Conservation (phyloP, 2,113 vertebrate genomes). For the Sphaerodactylus townsendi region DNA sequence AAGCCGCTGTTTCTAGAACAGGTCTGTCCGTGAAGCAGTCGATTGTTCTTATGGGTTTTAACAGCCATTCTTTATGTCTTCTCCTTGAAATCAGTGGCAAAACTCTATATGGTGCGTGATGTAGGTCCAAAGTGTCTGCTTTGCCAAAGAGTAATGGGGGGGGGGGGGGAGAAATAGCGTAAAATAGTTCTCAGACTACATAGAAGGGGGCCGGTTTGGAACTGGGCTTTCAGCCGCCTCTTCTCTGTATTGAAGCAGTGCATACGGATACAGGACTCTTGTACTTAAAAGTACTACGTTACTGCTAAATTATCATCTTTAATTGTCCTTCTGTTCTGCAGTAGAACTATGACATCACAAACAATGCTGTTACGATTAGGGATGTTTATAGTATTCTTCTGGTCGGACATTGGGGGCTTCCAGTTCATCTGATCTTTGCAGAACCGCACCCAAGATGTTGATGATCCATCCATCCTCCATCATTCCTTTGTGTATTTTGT, state of each 20-base stretch:
- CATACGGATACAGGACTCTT: background rate
- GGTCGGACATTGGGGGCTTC: background rate
- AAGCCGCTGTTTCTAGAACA: background rate
- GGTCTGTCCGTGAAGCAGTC: background rate
- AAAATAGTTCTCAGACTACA: background rate
- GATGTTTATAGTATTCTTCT: background rate
- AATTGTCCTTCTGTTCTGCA: background rate
- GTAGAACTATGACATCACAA: background rate
- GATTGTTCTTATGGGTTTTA: background rate
- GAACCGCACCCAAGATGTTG: background rate
- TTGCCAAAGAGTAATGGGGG: background rate
- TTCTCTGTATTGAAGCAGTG: background rate
- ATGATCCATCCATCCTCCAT: background rate
- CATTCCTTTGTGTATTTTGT: background rate
- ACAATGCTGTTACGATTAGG: background rate
- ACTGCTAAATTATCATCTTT: slow-evolving; percentile 4
- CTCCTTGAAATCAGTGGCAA: slow-evolving; percentile 13
- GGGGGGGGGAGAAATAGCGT: background rate
- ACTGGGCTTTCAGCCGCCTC: background rate
- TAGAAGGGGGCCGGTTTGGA: background rate
- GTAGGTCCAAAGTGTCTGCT: background rate
- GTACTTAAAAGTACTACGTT: background rate
- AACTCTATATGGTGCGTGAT: background rate
- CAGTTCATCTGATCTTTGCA: background rate
- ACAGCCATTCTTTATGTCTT: slow-evolving; percentile 20